Evolutionary conservation across 2,113 vertebrate species (phyloP), one percentile per base, ranked within the genome.

Genomic region (Castor canadensis): DNA sequence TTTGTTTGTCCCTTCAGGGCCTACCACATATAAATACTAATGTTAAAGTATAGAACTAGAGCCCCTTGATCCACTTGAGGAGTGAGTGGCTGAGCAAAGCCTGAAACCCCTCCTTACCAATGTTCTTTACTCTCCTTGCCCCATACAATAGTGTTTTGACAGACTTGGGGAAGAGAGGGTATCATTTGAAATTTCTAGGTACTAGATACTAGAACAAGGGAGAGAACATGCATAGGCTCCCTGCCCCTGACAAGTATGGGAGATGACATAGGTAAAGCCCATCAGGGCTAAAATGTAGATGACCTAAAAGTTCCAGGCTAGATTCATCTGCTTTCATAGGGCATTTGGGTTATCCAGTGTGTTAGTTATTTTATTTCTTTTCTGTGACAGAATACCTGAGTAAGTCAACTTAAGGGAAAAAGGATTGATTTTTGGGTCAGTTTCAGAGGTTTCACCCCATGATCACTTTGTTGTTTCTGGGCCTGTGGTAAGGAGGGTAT

Each of bases 131-230:
- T 95, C 4, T 80, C 38, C 52, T 45, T 38, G 8, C 30, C 56
- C 26, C 22, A 40, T 45, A 15, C 28, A 64, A 9, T 83, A 62
- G 52, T 79, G 9, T 47, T 92, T 64, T 83, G 49, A 56, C 58
- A 93, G 73, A 28, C 26, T 56, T 47, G 24, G 60, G 69, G 28
- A 22, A 24, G 60, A 43, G n/a, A n/a, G n/a, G 9, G 1, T 38
- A 45, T 15, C 54, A 54, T 93, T 85, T 26, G 17, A 91, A 90
- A 40, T 92, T 95, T 84, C 26, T 92, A 62, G 38, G 19, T 95
- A 83, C 52, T 40, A 92, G n/a, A 84, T 72, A 60, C 38, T 80
- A n/a, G 71, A 66, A 60, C 35, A 91, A 56, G 64, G 38, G 19
- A 45, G 22, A 54, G 66, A 91, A 17, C 49, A 28, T 66, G 15